Evolutionary conservation across 23 tunicate genomes (phyloP), one percentile per base, ranked within the genome.

Genomic region (Halocynthia aurantium): DNA sequence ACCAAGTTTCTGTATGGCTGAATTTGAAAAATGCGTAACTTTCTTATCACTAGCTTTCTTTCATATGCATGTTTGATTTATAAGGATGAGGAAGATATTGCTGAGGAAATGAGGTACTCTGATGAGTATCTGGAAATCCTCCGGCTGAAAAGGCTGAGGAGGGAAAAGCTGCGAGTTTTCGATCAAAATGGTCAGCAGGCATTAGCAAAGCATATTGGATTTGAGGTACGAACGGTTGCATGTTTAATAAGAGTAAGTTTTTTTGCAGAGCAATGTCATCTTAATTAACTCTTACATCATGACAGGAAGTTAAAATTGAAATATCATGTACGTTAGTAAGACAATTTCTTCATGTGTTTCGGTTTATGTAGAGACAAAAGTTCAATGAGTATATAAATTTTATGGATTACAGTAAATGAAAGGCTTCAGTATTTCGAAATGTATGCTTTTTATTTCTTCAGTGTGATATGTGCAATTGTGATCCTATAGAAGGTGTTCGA

Each of bases 11-110:
- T 50, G 91, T 86, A 58, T 58, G 63, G 63, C 15, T 13, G 68
- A 44, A 51, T 72, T 72, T 72, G n/a, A 13, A 1, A 13, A 58
- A 5, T 58, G 63, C 63, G 2, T n/a, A 13, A 58, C 2, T 58
- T 58, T 13, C 63, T 13, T 58, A 58, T n/a, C 17, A 31, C 5
- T 18, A 2, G 67, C 22, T 2, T 18, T 5, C 52, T 31, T 13
- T 72, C 12, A 50, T 1, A 13, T 72, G 77, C 67, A 52, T 17
- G 52, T 80, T 51, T 18, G 10, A n/a, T 4, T 44, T 8, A 50
- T 55, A 13, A 87, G 93, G 96, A 89, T 76, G 96, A 89, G 44
- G 96, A 89, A 69, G 96, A 89, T 62, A 76, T 89, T 76, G 85
- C 96, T 9, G 78, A 75, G 5, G 88, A 84, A 10, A 73, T 89